Conservation (phyloP, 2,113 vertebrate species). For the Myotis lucifugus region DNA sequence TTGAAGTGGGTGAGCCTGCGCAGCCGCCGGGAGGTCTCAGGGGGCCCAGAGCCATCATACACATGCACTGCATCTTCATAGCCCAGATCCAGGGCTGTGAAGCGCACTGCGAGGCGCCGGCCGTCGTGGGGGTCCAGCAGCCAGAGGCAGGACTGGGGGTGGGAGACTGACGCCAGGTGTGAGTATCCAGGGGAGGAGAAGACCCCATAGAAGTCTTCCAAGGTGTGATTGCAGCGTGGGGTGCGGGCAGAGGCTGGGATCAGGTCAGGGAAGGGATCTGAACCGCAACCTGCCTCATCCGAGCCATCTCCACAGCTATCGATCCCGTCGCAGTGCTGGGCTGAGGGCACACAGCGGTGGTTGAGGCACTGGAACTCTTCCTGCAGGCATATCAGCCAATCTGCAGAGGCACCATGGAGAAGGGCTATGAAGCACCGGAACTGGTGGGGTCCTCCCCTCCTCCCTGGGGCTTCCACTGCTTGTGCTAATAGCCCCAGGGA, state of each 20-base stretch:
- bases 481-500: neutral
- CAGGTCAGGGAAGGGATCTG: slow-evolving; percentile 48
- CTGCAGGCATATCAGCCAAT: slow-evolving; percentile 73
- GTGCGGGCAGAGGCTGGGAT: slow-evolving; percentile 65
- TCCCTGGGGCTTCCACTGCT: neutral
- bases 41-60: slow-evolving; percentile 78
- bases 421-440: neutral
- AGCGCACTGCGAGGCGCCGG: slow-evolving; percentile 88
- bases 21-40: slow-evolving; percentile 43
- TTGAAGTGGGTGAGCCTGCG: slow-evolving; percentile 87
- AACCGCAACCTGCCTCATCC: slow-evolving; percentile 76
- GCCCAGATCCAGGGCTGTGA: slow-evolving; percentile 87
- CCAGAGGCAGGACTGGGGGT: slow-evolving; percentile 87
- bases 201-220: slow-evolving; percentile 91
- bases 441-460: neutral
- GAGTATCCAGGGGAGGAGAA: slow-evolving; percentile 86
- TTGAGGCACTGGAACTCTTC: slow-evolving; percentile 79
- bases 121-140: slow-evolving; percentile 90
- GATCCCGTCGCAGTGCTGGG: slow-evolving; percentile 88
- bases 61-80: slow-evolving; percentile 85
- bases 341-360: slow-evolving; percentile 82
- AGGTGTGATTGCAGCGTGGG: slow-evolving; percentile 87
- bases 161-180: slow-evolving; percentile 70
- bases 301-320: slow-evolving; percentile 87
- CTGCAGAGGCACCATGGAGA: slow-evolving; percentile 41